phyloP scores from a whole-genome alignment of 37 sponge, comb jelly and placozoan genomes.

The Crambe crambe region DNA sequence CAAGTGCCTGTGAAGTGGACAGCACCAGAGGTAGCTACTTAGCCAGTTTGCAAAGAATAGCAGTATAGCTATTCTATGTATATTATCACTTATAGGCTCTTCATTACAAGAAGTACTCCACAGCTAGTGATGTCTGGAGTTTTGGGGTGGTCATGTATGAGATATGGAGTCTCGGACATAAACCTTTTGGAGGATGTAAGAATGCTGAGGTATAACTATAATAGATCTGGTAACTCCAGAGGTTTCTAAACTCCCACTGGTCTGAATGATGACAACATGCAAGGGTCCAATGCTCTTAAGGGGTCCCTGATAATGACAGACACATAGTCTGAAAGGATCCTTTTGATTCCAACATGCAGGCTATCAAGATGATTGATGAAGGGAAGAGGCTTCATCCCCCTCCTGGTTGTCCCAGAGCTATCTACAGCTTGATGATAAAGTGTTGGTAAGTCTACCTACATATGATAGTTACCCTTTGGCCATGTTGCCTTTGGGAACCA shows the following conservation, averaged over 20 bases:
- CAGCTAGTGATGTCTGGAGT: not conserved
- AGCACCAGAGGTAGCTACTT: conserved; percentile 69
- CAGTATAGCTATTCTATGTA: not conserved
- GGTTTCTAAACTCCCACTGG: not conserved
- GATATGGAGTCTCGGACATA: not conserved
- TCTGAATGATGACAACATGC: not conserved
- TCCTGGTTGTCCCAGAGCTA: conserved; percentile 23
- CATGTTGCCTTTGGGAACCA: too few relatives aligned
- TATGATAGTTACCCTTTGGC: too few relatives aligned
- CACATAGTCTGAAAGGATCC: too few relatives aligned
- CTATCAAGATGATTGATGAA: conserved; percentile 21
- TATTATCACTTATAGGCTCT: conserved; percentile 20
- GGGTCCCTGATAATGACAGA: too few relatives aligned
- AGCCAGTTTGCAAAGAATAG: not conserved
- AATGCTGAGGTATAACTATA: conserved; percentile 17
- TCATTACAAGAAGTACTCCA: conserved; percentile 48
- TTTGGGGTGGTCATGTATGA: not conserved
- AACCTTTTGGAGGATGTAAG: not conserved
- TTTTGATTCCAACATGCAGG: not conserved
- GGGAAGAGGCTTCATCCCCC: conserved; percentile 30
- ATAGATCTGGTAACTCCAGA: not conserved
- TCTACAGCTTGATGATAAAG: conserved; percentile 31
- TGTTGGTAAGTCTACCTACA: conserved; percentile 51
- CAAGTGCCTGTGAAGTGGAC: conserved; percentile 81
- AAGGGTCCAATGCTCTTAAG: too few relatives aligned